Evolutionary conservation across 2,888 invertebrate species (phyloP).

Genomic region (Lasioglossum malachurum): DNA sequence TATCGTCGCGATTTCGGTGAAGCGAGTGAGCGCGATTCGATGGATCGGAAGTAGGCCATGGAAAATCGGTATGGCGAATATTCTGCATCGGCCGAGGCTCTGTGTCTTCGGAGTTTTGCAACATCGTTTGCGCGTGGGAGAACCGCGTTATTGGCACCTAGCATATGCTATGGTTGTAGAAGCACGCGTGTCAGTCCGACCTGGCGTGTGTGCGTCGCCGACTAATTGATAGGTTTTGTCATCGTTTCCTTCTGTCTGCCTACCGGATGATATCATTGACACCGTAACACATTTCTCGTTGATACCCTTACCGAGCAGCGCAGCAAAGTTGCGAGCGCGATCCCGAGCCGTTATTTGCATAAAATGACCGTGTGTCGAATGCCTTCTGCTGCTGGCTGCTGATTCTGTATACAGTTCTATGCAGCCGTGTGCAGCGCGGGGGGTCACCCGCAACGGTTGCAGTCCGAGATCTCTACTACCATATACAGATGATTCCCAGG

Average conservation of each 20-base stretch:
- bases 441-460: background rate
- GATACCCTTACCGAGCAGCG: slow-evolving; percentile 46
- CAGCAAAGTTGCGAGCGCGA: slow-evolving; percentile 7
- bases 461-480: background rate
- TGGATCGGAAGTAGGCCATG: slow-evolving; percentile 31
- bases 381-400: background rate
- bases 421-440: background rate
- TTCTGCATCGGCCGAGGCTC: slow-evolving; percentile 20
- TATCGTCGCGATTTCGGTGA: background rate
- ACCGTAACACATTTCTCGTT: slow-evolving; percentile 55
- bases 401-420: background rate
- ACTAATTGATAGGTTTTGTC: slow-evolving; percentile 65
- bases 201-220: slow-evolving; percentile 28
- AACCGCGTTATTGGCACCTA: slow-evolving; percentile 41
- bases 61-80: slow-evolving; percentile 13
- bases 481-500: background rate
- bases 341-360: slow-evolving; percentile 27
- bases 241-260: slow-evolving; percentile 58
- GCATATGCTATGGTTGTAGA: slow-evolving; percentile 2
- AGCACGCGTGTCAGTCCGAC: slow-evolving; percentile 17
- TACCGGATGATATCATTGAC: slow-evolving; percentile 57
- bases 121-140: slow-evolving; percentile 44
- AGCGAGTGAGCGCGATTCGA: background rate
- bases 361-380: slow-evolving; percentile 14
- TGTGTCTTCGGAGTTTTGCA: slow-evolving; percentile 36